A percentile compares a stretch with the other conserved stretches of the same genome.
Evolutionary conservation across 2,888 invertebrate genomes (phyloP).

Genomic region (Dione vanillae): DNA sequence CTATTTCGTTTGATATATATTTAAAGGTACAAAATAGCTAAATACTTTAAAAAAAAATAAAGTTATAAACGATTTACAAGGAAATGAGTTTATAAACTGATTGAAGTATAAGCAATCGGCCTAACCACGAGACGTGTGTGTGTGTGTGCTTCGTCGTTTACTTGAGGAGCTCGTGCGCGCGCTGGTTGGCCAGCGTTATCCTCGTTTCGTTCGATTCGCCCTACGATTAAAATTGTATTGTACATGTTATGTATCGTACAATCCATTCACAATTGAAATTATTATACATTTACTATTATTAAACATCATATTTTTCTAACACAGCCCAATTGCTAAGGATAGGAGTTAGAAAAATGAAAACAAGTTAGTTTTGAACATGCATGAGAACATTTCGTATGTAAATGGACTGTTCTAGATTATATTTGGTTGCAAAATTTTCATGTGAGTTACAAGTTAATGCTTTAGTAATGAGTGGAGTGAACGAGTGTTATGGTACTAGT

Average conservation of each 20-base stretch:
- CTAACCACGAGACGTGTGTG: slow-evolving; percentile 74
- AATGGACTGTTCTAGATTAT: slow-evolving; percentile 26
- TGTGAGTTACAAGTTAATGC: slow-evolving; percentile 57
- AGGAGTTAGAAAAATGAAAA: not conserved
- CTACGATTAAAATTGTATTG: slow-evolving; percentile 62
- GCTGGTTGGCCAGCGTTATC: slow-evolving; percentile 98
- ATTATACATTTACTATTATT: slow-evolving; percentile 31
- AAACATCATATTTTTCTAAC: not conserved
- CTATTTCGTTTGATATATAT: too few relatives aligned
- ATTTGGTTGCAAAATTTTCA: slow-evolving; percentile 45
- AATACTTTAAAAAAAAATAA: not conserved
- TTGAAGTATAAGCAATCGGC: slow-evolving; percentile 42
- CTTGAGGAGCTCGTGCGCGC: slow-evolving; percentile 98
- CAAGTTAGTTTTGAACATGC: not conserved
- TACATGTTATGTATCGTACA: slow-evolving; percentile 58
- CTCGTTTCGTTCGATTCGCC: slow-evolving; percentile 97
- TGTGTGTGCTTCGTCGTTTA: slow-evolving; percentile 82
- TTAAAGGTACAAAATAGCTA: too few relatives aligned
- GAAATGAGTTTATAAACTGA: not conserved
- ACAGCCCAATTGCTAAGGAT: not conserved
- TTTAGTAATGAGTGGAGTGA: slow-evolving; percentile 60
- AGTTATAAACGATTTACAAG: not conserved
- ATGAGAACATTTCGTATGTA: slow-evolving; percentile 34
- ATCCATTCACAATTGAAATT: slow-evolving; percentile 42
- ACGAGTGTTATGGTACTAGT: slow-evolving; percentile 68